phyloP scores from a whole-genome alignment of 2,797 vertebrate species.

The Acanthornis magna region DNA sequence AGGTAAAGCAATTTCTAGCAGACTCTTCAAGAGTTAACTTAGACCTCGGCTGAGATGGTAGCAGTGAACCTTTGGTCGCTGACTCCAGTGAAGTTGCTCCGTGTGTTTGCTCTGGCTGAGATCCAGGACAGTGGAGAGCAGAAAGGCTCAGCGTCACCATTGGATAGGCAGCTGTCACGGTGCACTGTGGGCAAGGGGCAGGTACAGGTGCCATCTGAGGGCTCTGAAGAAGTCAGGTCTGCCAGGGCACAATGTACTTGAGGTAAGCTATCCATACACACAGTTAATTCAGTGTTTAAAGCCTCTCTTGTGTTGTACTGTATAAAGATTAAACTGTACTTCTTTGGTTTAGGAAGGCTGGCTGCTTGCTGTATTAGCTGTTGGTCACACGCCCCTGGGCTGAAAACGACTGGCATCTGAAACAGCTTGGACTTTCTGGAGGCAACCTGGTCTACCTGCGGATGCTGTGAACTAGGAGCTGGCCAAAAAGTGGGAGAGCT shows the following conservation, averaged over 20 bases:
- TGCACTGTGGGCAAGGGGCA: not conserved
- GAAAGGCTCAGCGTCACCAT: not conserved
- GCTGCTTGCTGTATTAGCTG: not conserved
- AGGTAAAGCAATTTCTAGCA: not conserved
- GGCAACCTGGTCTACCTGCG: not conserved
- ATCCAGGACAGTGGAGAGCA: not conserved
- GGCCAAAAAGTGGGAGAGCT: not conserved
- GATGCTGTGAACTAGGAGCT: slow-evolving; percentile 44
- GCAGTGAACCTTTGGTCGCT: not conserved
- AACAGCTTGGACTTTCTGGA: not conserved
- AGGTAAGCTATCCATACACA: not conserved
- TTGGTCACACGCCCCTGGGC: not conserved
- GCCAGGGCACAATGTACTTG: rapidly evolving
- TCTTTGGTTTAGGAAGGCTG: slow-evolving; percentile 41
- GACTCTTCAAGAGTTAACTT: not conserved
- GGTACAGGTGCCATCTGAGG: not conserved
- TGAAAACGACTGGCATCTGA: not conserved
- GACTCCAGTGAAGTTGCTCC: not conserved
- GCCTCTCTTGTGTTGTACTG: not conserved
- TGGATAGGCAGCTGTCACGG: not conserved
- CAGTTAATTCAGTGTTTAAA: not conserved
- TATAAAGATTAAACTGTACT: not conserved
- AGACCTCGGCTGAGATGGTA: not conserved
- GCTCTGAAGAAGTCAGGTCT: not conserved
- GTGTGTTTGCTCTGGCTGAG: not conserved